Evolutionary conservation across 2,113 vertebrate genomes (phyloP), one percentile per base, ranked within the genome.

Genomic region (Alethe castanea): DNA sequence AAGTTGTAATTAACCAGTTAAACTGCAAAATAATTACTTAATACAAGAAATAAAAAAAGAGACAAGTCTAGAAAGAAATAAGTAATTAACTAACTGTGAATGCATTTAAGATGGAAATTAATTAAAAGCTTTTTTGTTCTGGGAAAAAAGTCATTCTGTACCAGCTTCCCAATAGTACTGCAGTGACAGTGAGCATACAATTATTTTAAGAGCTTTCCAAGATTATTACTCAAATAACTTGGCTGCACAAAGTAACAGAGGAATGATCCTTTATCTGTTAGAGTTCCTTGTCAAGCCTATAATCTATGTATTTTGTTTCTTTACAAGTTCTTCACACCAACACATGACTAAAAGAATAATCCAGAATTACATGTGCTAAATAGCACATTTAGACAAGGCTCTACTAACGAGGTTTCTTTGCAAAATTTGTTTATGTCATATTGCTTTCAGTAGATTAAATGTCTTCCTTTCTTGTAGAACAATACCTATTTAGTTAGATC

Each of bases 401-500:
- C 11, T 40, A 16, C 35, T 88, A 81, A 81, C 2, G 36, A 86
- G 29, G 26, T 72, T 91, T 78, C 81, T 85, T 90, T 66, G 44
- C 26, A 80, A 71, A 56, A 88, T 26, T 92, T 82, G 52, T 85
- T 50, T 86, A 6, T 25, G 40, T 69, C 54, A 66, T 81, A 76
- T 31, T 81, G 24, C 81, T 89, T 94, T 94, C 88, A 57, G 59
- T 19, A 88, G 62, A 95, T 93, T 87, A 88, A 73, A 92, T 60
- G 24, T 73, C 47, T 4, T 66, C 16, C 53, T 92, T 92, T 90
- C 54, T 93, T 50, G 17, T 88, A 52, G 60, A 96, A 95, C 90
- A 97, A 90, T 94, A 80, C 57, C 47, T 84, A 40, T 85, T 95
- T 91, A 91, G 79, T 94, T 88, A 79, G 61, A 92, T 31, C 61